Percentiles rank a stretch among this genome's conserved stretches.
phyloP scores from a whole-genome alignment of 2,888 invertebrate genomes.

The Podotricha telesiphe region DNA sequence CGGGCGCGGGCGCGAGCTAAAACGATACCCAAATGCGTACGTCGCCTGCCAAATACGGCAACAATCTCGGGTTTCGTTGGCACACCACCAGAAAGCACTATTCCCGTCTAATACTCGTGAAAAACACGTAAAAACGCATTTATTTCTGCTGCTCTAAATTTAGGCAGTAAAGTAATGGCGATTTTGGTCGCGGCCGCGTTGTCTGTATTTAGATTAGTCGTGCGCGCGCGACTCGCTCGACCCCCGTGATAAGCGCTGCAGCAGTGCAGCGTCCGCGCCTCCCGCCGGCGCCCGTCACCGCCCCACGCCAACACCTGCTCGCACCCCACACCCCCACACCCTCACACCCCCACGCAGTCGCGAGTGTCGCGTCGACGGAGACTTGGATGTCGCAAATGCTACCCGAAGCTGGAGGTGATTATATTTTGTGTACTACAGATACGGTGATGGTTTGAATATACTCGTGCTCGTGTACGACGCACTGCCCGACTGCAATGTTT shows the following conservation, averaged over 20 bases:
- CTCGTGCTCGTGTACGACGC: no score
- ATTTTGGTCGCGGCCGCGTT: conserved; percentile 78
- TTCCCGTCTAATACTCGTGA: conserved; percentile 71
- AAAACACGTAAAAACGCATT: conserved; percentile 81
- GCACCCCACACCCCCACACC: conserved; percentile 21
- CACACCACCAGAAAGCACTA: conserved; percentile 69
- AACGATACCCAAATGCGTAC: conserved; percentile 78
- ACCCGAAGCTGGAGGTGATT: conserved; percentile 78
- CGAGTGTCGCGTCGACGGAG: conserved; percentile 28
- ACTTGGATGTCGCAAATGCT: conserved; percentile 76
- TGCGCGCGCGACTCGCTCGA: conserved; percentile 52
- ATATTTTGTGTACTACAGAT: conserved; percentile 44
- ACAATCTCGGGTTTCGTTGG: conserved; percentile 78
- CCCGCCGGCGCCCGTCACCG: conserved; percentile 33
- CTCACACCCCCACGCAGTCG: conserved; percentile 3
- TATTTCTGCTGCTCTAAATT: conserved; percentile 82
- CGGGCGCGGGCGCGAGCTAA: conserved; percentile 51
- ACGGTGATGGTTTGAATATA: conserved; percentile 2
- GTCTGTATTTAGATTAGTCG: conserved; percentile 81
- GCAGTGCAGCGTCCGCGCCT: conserved; percentile 33
- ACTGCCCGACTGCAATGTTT: conserved; percentile 9
- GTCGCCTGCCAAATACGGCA: conserved; percentile 80
- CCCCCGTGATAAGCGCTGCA: conserved; percentile 49
- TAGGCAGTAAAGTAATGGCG: conserved; percentile 82
- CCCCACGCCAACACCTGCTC: conserved; percentile 7